Base-by-base conservation (phyloP, 2,797 vertebrate genomes). In the Xenentodon cancila region DNA sequence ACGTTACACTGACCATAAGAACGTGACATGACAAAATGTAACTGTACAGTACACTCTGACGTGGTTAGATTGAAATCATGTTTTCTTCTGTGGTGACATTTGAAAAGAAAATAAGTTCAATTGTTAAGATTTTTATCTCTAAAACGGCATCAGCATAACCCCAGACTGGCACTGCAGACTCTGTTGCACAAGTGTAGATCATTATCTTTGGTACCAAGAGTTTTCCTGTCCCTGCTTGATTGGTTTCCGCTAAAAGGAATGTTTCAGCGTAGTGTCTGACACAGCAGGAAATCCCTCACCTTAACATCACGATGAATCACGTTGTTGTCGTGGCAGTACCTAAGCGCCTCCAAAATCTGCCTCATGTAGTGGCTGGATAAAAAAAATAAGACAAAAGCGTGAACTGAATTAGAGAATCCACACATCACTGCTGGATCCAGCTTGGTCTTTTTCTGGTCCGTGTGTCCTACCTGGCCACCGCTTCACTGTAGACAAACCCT, bases 401-500 rank as follows among this genome's bases (percentile, higher is more conserved):
- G 12, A 20, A n/a, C 21, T 53, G 9, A 20, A 60, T 71, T 12
- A 43, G n/a, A 21, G 20, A 16, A 1, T 27, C 3, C 1, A 4
- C 25, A 42, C 37, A 9, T 19, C n/a, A 46, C 8, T 18, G 1
- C 30, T 53, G 4, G 25, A 57, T 54, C 73, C 62, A 27, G 13
- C 8, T 42, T 34, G 0, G 61, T 49, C 17, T 42, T n/a, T 50
- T 53, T 2, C 21, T 43, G 25, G 37, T 37, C 13, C 22, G 47
- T 3, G 54, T 1, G 7, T 59, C 81, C 73, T 93, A 98, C 97
- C 96, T 99, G 90, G 97, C 97, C 79, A 99, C 97, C 13, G 97
- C 97, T 90, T 99, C 97, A 2, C 97, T 99, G 95, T 99, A 99
- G 69, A 99, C 97, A 82, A 99, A 99, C 42, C 98, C 97, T 71